A percentile compares a stretch with the other conserved stretches of the same genome.
Conservation (phyloP, 1,140 invertebrate species). For the Bemisia tabaci region DNA sequence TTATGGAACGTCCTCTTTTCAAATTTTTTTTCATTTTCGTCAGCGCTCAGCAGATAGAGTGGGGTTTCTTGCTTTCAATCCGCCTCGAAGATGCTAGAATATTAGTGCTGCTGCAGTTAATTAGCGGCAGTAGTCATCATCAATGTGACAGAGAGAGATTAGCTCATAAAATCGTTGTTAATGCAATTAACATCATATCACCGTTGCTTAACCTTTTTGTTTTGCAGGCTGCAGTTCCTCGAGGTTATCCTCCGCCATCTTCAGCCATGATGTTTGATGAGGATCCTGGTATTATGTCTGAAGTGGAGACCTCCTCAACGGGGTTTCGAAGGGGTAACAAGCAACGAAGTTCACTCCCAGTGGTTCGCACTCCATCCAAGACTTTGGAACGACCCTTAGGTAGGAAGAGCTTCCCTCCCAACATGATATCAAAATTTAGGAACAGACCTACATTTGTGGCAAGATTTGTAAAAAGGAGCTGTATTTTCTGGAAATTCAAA, state of each 20-base stretch:
- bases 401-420: constrained; percentile 31
- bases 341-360: constrained; percentile 78
- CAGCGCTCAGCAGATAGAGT: too few relatives aligned
- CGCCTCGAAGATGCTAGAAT: too few relatives aligned
- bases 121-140: too few relatives aligned
- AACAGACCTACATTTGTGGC: neutral
- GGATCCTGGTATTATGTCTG: constrained; percentile 93
- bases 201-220: constrained; percentile 17
- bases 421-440: neutral
- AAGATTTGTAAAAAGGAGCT: too few relatives aligned
- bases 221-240: constrained; percentile 48
- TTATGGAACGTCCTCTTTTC: too few relatives aligned
- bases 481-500: neutral
- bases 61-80: too few relatives aligned
- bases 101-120: too few relatives aligned
- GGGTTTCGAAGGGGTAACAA: constrained; percentile 80
- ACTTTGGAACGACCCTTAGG: constrained; percentile 79
- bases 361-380: constrained; percentile 86
- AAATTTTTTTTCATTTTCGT: too few relatives aligned
- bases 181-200: too few relatives aligned
- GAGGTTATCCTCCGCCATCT: constrained; percentile 54
- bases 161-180: too few relatives aligned
- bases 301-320: constrained; percentile 85
- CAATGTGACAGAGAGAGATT: too few relatives aligned
- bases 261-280: constrained; percentile 75